These are phyloP conservation scores for Hypena proboscidalis DNA, from an alignment of 2,888 invertebrate species.

Conservation along the genomic window DNA sequence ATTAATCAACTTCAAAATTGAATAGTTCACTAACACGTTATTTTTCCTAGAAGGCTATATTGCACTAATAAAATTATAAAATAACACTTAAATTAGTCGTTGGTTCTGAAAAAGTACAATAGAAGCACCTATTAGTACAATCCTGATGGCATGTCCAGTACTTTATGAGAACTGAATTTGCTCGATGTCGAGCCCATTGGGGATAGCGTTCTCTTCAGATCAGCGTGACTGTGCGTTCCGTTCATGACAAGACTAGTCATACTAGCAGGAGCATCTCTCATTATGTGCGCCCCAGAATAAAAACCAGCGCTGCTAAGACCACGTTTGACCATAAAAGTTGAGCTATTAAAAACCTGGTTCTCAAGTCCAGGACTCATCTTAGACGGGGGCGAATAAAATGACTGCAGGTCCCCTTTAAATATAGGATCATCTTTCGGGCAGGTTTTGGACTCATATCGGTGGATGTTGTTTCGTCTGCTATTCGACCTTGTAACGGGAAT, in stretches of 20 bases:
- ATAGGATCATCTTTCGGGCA: constrained; percentile 62
- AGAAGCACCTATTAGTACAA: constrained; percentile 81
- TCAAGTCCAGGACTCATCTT: constrained; percentile 69
- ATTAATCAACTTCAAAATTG: constrained; percentile 28
- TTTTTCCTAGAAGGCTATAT: constrained; percentile 64
- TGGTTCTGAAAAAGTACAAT: constrained; percentile 67
- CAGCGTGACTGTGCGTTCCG: constrained; percentile 76
- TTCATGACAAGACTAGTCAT: constrained; percentile 78
- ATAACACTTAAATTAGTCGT: constrained; percentile 80
- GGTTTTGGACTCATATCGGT: constrained; percentile 62
- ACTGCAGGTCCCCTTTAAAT: constrained; percentile 62
- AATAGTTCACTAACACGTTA: constrained; percentile 31
- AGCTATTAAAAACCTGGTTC: constrained; percentile 69
- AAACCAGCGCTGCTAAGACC: constrained; percentile 87
- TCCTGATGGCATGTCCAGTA: constrained; percentile 90
- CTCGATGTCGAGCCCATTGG: constrained; percentile 66
- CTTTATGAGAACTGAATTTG: constrained; percentile 84
- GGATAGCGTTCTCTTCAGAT: constrained; percentile 74
- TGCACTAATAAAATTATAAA: constrained; percentile 78
- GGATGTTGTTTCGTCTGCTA: constrained; percentile 51
- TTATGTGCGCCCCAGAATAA: constrained; percentile 85
- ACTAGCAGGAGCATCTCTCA: constrained; percentile 77
- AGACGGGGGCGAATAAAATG: constrained; percentile 66
- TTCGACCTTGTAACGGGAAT: constrained; percentile 67
- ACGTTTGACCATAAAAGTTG: constrained; percentile 86